phyloP scores from a whole-genome alignment of 2,888 invertebrate species.

The Lampropteryx suffumata region DNA sequence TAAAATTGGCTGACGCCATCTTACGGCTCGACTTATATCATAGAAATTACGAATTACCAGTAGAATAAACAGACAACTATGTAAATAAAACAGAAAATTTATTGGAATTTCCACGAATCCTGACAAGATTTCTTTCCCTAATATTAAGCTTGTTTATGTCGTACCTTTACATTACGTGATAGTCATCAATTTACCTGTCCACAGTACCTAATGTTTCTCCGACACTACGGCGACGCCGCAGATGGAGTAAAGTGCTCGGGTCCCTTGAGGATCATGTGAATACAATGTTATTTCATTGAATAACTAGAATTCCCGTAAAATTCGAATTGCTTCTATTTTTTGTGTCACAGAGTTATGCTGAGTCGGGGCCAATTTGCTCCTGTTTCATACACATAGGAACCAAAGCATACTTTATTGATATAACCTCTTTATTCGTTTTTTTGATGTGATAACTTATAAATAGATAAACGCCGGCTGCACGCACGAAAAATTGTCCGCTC shows the following conservation, averaged over 20 bases:
- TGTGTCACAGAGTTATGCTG: too few species aligned
- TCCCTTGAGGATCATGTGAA: background rate
- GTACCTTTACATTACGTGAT: constrained; percentile 16
- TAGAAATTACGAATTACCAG: background rate
- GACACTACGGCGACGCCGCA: constrained; percentile 1
- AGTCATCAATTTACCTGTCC: constrained; percentile 21
- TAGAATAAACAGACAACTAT: background rate
- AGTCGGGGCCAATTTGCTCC: too few species aligned
- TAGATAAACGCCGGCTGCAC: too few species aligned
- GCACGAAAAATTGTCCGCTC: too few species aligned
- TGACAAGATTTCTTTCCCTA: constrained; percentile 2
- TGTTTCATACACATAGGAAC: too few species aligned
- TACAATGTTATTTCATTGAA: too few species aligned
- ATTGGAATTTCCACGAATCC: constrained; percentile 5
- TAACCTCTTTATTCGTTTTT: too few species aligned
- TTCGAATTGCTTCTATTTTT: too few species aligned
- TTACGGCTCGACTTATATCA: too few species aligned
- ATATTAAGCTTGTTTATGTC: constrained; percentile 18
- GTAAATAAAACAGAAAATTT: constrained; percentile 4
- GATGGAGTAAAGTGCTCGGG: background rate
- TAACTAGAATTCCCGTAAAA: too few species aligned
- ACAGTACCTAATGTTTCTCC: constrained; percentile 1
- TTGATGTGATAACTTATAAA: too few species aligned
- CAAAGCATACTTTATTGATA: too few species aligned
- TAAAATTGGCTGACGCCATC: background rate